Evolutionary conservation across 2,797 vertebrate species (phyloP), one percentile per base, ranked within the genome.

Genomic region (Sebastes matsubarae): DNA sequence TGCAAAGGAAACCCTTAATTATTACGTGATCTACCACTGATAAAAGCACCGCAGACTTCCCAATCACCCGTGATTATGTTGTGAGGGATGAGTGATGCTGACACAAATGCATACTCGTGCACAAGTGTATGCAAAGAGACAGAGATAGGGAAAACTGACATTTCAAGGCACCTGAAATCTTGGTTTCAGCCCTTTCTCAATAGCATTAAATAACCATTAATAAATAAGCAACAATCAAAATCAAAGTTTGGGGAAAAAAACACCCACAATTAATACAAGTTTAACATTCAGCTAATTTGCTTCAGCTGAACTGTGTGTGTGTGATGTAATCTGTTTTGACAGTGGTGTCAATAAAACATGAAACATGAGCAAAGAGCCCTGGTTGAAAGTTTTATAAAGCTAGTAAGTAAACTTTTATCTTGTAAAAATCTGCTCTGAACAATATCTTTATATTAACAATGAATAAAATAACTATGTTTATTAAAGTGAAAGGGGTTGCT

Each of bases 1-100:
- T 42, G 18, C 46, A 84, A 25, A 81, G 29, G 38, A 68, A 80
- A 78, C 18, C 18, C n/a, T 52, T 50, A 46, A 59, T 60, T 54
- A 79, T 68, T 27, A 68, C 2, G 5, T 14, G 29, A 71, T 77
- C 18, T 25, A 14, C 4, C n/a, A 9, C 36, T 32, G 6, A 69
- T 30, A 20, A 69, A 70, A 61, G 36, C 59, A 22, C 55, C 38
- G 1, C 0, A 2, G 8, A 10, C 8, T 36, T 64, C 52, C 9
- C 30, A 58, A 24, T 59, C 12, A 73, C 7, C 3, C 1, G 9
- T 34, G 18, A 60, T 38, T 36, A 29, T 24, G 2, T 13, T 2
- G 52, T 52, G 55, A 25, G 22, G 32, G 34, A 69, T 11, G 42
- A 46, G 42, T 16, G 42, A 9, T 6, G 20, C 6, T n/a, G 11